phyloP scores from a whole-genome alignment of 2,113 vertebrate genomes.

The Trachemys scripta region DNA sequence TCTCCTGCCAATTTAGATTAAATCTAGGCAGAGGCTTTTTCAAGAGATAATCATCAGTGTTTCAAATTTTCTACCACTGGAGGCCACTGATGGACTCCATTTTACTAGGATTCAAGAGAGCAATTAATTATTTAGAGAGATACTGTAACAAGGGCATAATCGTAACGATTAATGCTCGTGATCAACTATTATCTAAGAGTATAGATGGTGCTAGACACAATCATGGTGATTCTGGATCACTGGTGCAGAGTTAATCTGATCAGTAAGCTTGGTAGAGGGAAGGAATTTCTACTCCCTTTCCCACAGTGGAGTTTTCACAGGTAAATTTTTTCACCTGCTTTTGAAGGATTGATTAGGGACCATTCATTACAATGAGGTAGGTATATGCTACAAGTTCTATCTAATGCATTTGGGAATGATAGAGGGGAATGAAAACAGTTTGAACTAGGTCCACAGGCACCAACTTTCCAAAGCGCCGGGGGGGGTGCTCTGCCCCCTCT shows the following conservation, averaged over 20 bases:
- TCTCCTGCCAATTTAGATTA: background rate
- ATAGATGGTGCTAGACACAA: background rate
- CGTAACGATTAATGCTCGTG: background rate
- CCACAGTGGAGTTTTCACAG: background rate
- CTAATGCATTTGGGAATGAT: background rate
- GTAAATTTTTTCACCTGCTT: background rate
- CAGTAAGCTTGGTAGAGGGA: background rate
- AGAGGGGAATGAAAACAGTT: background rate
- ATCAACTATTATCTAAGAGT: background rate
- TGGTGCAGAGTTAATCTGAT: background rate
- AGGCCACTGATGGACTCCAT: background rate
- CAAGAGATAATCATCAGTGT: background rate
- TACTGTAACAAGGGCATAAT: background rate
- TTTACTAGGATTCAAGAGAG: background rate
- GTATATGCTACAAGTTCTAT: fast-evolving
- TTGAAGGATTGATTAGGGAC: background rate
- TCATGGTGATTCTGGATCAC: background rate
- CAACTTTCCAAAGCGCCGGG: too few relatives aligned
- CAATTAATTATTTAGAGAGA: background rate
- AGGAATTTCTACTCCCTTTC: background rate
- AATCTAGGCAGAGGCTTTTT: background rate
- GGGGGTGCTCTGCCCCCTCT: too few relatives aligned
- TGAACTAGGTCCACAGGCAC: background rate
- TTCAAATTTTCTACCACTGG: background rate
- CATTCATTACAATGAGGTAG: background rate